Evolutionary conservation across 2,113 vertebrate genomes (phyloP).

Genomic region (Pantherophis guttatus): DNA sequence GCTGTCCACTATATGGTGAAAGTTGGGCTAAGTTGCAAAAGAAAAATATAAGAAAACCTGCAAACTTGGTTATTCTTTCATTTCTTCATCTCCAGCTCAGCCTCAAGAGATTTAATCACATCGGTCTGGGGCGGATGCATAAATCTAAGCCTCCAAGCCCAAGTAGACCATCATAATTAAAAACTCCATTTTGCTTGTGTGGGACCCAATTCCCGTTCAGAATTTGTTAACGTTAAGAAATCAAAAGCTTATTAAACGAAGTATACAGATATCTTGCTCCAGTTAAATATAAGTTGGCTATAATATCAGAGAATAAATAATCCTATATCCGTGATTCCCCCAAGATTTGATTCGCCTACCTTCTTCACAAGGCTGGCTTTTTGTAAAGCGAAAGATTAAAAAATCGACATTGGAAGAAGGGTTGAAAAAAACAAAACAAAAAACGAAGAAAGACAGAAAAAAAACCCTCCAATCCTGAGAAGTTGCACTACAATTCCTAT

Average conservation of each 20-base stretch:
- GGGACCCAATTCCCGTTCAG: neutral
- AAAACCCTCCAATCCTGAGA: neutral
- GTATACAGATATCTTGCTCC: neutral
- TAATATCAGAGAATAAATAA: constrained; percentile 47
- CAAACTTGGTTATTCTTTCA: neutral
- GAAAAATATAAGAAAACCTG: neutral
- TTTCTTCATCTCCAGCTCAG: neutral
- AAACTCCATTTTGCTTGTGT: neutral
- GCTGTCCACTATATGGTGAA: neutral
- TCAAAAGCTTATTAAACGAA: neutral
- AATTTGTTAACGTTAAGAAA: neutral
- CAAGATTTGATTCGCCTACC: constrained; percentile 7
- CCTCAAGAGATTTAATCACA: neutral
- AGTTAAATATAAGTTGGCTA: constrained; percentile 20
- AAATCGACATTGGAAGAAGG: neutral
- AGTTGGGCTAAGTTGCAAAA: neutral
- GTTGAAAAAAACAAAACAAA: neutral
- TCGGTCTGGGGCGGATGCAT: neutral
- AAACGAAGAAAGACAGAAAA: neutral
- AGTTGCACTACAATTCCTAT: neutral
- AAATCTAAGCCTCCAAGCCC: neutral
- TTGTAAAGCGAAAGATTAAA: neutral
- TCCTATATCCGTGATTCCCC: constrained; percentile 38
- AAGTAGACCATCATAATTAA: constrained; percentile 40
- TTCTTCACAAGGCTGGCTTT: neutral